Conservation (phyloP, 2,113 vertebrate genomes). For the Gracilinanus agilis region DNA sequence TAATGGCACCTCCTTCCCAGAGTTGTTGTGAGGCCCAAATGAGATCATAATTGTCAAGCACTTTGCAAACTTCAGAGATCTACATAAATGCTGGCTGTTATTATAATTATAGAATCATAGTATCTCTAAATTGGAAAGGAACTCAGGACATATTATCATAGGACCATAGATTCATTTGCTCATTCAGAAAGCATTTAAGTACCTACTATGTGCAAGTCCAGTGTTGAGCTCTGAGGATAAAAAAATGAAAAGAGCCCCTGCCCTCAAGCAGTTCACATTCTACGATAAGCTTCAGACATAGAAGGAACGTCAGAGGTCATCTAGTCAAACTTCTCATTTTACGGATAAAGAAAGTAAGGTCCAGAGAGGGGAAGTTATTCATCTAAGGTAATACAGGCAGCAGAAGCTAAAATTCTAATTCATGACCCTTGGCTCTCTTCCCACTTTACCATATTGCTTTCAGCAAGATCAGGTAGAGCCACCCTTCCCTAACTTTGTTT, state of each 20-base stretch:
- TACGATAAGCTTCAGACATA: background rate
- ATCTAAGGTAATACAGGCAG: background rate
- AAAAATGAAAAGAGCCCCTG: background rate
- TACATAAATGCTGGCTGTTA: background rate
- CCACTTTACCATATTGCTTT: background rate
- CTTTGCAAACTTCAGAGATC: background rate
- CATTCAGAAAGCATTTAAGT: background rate
- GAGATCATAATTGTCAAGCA: background rate
- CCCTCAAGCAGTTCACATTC: background rate
- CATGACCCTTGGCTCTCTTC: background rate
- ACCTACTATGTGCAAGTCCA: background rate
- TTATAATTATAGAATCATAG: background rate
- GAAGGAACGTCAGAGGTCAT: background rate
- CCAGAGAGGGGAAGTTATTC: background rate
- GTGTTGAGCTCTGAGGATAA: background rate
- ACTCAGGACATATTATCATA: background rate
- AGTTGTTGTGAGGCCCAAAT: background rate
- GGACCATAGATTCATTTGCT: background rate
- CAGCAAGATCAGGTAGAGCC: background rate
- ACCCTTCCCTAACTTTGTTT: conserved; percentile 25
- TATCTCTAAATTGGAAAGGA: background rate
- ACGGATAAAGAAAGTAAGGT: background rate
- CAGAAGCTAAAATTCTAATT: background rate
- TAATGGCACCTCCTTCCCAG: background rate
- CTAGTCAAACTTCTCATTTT: background rate